Evolutionary conservation across 2,113 vertebrate species (phyloP).

Genomic region (Paedocypris sp.): DNA sequence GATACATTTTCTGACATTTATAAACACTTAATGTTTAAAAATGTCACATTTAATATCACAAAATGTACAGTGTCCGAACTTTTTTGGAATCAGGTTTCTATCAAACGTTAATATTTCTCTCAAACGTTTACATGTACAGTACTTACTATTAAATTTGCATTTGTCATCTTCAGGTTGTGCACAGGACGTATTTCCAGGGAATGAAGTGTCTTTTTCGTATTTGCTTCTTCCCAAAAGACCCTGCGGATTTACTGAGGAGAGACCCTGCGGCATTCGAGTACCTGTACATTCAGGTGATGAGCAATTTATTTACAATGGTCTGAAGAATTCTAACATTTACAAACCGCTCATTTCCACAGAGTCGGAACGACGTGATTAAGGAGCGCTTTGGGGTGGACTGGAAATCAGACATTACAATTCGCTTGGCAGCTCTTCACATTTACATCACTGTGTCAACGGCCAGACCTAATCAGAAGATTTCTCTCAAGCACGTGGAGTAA

Average conservation of each 20-base stretch:
- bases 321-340: no score
- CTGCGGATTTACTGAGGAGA: conserved; percentile 78
- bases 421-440: conserved; percentile 88
- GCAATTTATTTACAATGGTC: no score
- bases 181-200: conserved; percentile 93
- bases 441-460: conserved; percentile 94
- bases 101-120: no score
- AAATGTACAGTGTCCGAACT: no score
- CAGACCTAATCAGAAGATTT: conserved; percentile 93
- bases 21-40: no score
- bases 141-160: no score
- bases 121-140: no score
- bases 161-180: conserved; percentile 74
- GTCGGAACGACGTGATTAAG: conserved; percentile 93
- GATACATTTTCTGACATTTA: no score
- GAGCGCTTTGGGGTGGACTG: conserved; percentile 87
- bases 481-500: conserved; percentile 96
- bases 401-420: conserved; percentile 84
- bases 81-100: no score
- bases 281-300: conserved; percentile 96
- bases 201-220: conserved; percentile 97
- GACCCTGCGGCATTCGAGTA: conserved; percentile 97
- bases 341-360: conserved; percentile 68
- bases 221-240: conserved; percentile 97
- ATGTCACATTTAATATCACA: no score